Evolutionary conservation across 2,113 vertebrate genomes (phyloP), one percentile per base, ranked within the genome.

Genomic region (Mirza zaza): DNA sequence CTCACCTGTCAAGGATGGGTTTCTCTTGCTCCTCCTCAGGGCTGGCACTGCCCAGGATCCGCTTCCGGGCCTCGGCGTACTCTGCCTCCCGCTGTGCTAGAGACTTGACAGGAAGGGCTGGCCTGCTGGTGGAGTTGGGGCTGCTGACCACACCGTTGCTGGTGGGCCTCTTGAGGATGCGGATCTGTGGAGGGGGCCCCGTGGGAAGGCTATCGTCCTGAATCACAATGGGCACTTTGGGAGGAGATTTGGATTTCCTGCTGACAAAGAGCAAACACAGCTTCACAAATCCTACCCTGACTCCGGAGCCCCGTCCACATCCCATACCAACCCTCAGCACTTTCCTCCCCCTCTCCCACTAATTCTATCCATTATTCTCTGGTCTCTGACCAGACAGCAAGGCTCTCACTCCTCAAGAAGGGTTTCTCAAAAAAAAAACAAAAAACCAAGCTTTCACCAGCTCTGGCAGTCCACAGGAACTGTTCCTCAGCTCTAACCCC

Each of bases 61-160:
- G 99, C 97, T 99, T 99, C 89, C 99, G 98, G 97, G 99, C 99
- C 96, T 99, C 99, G 0, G 99, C 99, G 96, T 99, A 99, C 96
- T 99, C 99, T 0, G 99, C 99, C 98, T 99, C 99, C 27, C 99
- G 98, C 98, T 99, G 99, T 0, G 99, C 99, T 98, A 99, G 97
- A 70, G 99, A 99, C 93, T 99, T 99, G 67, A 99, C 99, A 0
- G 99, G 99, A 32, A 99, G 98, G 13, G 99, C 98, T 0, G 99
- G 99, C 45, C 99, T 98, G 98, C 97, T 99, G 98, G 99, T 98
- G 0, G 98, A 98, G 97, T 97, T 87, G 84, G 99, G 97, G 3
- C 97, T 99, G 90, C 98, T 99, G 50, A 99, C 97, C 11, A 99
- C 99, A 0, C 99, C 99, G 96, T 99, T 99, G 98, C 98, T 99